phyloP scores from a whole-genome alignment of 2,113 vertebrate species.

The Globicephala melas region DNA sequence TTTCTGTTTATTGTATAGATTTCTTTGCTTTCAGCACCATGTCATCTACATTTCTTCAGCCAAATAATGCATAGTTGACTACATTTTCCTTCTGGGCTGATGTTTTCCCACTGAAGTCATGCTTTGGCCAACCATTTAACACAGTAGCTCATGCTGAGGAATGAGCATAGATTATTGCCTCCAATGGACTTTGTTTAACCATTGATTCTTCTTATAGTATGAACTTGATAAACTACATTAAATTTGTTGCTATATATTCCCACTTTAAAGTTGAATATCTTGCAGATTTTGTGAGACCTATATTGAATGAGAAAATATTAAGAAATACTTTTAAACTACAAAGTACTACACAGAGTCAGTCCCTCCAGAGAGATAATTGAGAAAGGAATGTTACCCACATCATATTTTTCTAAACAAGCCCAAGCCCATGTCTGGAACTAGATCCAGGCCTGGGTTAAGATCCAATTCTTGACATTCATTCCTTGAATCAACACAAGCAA shows the following conservation, averaged over 20 bases:
- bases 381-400: not conserved
- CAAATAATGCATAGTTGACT: not conserved
- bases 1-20: not conserved
- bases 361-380: not conserved
- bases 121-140: not conserved
- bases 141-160: not conserved
- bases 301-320: not conserved
- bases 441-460: not conserved
- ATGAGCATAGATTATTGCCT: not conserved
- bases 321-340: not conserved
- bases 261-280: not conserved
- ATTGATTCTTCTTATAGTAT: slow-evolving; percentile 6
- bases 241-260: not conserved
- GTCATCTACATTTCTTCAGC: not conserved
- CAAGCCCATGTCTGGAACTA: not conserved
- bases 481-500: not conserved
- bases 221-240: not conserved
- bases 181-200: not conserved
- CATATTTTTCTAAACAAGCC: not conserved
- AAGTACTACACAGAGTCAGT: not conserved
- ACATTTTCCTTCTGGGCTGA: not conserved
- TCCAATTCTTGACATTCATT: not conserved
- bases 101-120: not conserved
- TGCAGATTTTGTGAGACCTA: not conserved
- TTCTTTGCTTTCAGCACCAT: not conserved